These are phyloP conservation scores for Ormia ochracea DNA, from an alignment of 2,888 invertebrate species.

Conservation along the genomic window DNA sequence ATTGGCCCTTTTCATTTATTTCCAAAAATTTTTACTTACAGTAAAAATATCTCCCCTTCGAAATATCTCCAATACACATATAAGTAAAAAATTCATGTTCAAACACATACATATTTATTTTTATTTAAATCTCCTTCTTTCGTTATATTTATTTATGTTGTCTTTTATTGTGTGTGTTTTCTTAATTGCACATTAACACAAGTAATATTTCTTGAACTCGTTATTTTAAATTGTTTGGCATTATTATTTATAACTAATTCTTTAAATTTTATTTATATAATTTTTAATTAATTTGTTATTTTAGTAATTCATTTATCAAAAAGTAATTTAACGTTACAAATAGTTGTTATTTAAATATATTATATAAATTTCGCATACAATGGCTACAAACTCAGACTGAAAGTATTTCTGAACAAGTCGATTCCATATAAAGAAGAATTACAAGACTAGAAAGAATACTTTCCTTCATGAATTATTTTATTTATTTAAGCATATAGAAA, in stretches of 20 bases:
- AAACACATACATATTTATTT: conserved; percentile 38
- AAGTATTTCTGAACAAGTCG: background rate
- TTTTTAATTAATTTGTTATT: background rate
- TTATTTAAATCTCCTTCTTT: conserved; percentile 5
- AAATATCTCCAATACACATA: too few relatives aligned
- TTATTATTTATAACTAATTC: conserved; percentile 3
- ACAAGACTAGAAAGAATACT: conserved; percentile 28
- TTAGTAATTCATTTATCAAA: conserved; percentile 1
- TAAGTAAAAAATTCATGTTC: background rate
- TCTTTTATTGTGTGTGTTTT: conserved; percentile 7
- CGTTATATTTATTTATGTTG: background rate
- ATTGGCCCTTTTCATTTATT: too few relatives aligned
- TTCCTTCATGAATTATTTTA: background rate
- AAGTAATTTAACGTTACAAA: conserved; percentile 32
- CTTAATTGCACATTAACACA: conserved; percentile 51
- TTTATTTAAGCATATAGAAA: background rate
- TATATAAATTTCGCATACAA: background rate
- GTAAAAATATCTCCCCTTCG: background rate
- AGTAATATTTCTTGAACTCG: conserved; percentile 1
- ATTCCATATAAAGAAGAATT: background rate
- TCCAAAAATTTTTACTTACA: background rate
- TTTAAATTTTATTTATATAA: conserved; percentile 7
- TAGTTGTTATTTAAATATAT: background rate
- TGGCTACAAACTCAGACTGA: background rate
- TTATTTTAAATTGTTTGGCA: conserved; percentile 24